phyloP scores from a whole-genome alignment of 2,888 invertebrate species.

The Tenthredo amoena region DNA sequence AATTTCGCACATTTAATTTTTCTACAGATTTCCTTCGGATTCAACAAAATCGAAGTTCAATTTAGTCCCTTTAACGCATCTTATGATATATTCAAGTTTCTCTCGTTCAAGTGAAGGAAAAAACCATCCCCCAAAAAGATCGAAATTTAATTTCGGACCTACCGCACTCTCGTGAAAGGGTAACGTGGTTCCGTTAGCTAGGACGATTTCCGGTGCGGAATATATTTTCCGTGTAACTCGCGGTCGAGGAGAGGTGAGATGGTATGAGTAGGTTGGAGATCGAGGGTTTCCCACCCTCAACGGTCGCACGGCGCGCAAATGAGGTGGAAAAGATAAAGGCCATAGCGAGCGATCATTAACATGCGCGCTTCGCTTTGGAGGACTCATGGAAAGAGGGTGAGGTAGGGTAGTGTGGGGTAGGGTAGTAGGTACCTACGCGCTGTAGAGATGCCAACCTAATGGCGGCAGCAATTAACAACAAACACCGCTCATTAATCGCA shows the following conservation, averaged over 20 bases:
- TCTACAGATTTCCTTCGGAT: not conserved
- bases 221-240: not conserved
- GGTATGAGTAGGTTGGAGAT: conserved; percentile 3
- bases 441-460: conserved; percentile 76
- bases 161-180: conserved; percentile 1
- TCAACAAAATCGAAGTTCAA: too few species aligned
- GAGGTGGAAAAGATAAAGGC: conserved; percentile 74
- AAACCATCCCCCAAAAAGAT: not conserved
- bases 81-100: not conserved
- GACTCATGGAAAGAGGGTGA: conserved; percentile 55
- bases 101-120: not conserved
- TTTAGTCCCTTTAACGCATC: too few species aligned
- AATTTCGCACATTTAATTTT: not conserved
- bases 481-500: conserved; percentile 78
- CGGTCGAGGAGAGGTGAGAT: not conserved
- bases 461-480: conserved; percentile 78
- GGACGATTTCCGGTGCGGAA: conserved; percentile 9
- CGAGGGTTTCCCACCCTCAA: conserved; percentile 40
- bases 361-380: conserved; percentile 74
- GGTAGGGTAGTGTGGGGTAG: conserved; percentile 51
- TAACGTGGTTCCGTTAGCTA: conserved; percentile 11
- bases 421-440: conserved; percentile 58
- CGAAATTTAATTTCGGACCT: not conserved
- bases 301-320: conserved; percentile 71
- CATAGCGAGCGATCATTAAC: conserved; percentile 76